Conservation (phyloP, 1,140 invertebrate species). For the Leptonema lineaticorne region DNA sequence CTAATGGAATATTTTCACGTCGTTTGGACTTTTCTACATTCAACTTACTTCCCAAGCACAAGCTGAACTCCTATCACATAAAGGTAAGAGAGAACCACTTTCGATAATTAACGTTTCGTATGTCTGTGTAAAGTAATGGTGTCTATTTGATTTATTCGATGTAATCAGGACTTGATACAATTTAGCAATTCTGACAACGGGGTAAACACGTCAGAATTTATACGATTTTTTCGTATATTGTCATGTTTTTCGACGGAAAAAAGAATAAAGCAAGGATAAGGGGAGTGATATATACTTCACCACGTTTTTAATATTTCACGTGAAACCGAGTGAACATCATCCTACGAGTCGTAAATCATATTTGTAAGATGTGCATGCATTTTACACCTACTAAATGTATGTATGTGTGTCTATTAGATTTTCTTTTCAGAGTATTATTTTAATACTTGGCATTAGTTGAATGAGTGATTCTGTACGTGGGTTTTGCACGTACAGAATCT, state of each 20-base stretch:
- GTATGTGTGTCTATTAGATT: too few species aligned
- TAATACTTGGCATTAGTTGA: background rate
- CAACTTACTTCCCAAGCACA: constrained; percentile 88
- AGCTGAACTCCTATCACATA: constrained; percentile 98
- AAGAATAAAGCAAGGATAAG: background rate
- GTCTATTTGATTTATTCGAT: background rate
- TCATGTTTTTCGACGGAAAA: background rate
- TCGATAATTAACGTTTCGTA: background rate
- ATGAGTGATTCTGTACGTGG: background rate
- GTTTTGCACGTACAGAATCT: background rate
- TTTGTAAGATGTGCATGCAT: background rate
- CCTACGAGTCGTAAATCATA: constrained; percentile 2
- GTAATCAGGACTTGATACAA: background rate
- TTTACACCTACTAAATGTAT: too few species aligned
- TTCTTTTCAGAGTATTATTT: background rate
- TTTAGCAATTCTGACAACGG: background rate
- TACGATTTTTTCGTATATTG: background rate
- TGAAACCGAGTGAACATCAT: constrained; percentile 18
- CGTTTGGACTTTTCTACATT: constrained; percentile 93
- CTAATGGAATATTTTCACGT: constrained; percentile 86
- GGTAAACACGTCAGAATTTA: background rate
- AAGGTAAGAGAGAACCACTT: constrained; percentile 68
- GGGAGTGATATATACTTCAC: background rate
- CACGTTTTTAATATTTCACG: constrained; percentile 15
- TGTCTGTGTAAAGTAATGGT: constrained; percentile 41